phyloP scores from a whole-genome alignment of 2,888 invertebrate species.

The Dryococelus australis region DNA sequence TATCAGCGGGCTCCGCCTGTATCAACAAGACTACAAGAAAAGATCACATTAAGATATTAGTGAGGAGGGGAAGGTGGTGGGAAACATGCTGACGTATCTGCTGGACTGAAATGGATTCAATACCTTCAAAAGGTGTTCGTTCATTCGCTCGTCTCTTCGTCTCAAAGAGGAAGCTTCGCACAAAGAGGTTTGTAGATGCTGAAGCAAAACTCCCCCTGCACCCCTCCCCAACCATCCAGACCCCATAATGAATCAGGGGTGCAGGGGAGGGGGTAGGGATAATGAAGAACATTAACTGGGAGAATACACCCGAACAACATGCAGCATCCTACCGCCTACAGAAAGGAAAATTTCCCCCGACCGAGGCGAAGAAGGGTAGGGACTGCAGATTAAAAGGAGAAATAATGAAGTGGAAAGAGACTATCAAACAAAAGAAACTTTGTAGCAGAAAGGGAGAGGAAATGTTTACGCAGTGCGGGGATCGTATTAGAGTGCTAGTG shows the following conservation, averaged over 20 bases:
- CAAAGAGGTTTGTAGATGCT: conserved; percentile 29
- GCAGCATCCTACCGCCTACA: neutral
- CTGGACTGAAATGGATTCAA: conserved; percentile 21
- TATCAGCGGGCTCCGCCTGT: conserved; percentile 17
- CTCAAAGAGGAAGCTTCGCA: neutral
- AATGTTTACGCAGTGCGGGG: neutral
- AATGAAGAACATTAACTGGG: conserved; percentile 43
- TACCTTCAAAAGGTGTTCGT: conserved; percentile 40
- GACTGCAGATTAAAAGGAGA: neutral
- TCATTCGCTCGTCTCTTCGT: conserved; percentile 23
- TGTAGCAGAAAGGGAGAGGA: neutral
- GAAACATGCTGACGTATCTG: neutral
- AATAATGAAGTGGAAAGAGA: conserved; percentile 24
- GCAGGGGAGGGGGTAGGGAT: conserved; percentile 31
- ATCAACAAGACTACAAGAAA: conserved; percentile 30
- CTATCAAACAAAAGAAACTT: conserved; percentile 23
- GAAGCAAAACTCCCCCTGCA: conserved; percentile 18
- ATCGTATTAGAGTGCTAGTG: neutral
- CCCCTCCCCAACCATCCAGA: conserved; percentile 18
- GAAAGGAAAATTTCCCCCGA: conserved; percentile 12
- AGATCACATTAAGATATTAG: conserved; percentile 40
- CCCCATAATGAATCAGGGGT: conserved; percentile 39
- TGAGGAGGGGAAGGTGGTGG: neutral
- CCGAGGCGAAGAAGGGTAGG: neutral
- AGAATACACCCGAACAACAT: conserved; percentile 33